Conservation (phyloP, 2,888 invertebrate species). For the Dynastes maya region DNA sequence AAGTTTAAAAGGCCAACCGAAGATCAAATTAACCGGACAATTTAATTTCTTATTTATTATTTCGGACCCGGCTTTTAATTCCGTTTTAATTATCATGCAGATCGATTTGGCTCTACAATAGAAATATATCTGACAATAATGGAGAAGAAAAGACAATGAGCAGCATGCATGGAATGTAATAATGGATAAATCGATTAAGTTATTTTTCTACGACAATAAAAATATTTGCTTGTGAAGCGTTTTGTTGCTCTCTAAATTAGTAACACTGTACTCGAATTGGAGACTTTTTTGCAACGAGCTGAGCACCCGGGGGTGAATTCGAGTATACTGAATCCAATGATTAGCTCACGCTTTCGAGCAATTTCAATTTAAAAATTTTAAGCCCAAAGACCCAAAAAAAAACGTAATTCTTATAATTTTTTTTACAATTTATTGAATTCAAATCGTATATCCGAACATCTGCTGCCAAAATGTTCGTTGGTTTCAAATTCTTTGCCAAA, state of each 20-base stretch:
- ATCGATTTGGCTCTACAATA: slow-evolving; percentile 27
- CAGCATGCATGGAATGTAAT: not conserved
- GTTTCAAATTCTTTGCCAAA: too few relatives aligned
- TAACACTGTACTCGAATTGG: too few relatives aligned
- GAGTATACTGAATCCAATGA: too few relatives aligned
- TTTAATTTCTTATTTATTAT: slow-evolving; percentile 51
- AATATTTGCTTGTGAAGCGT: not conserved
- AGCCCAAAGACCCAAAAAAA: too few relatives aligned
- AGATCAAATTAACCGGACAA: slow-evolving; percentile 51
- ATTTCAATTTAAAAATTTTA: too few relatives aligned
- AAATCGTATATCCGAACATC: too few relatives aligned
- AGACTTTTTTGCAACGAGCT: too few relatives aligned
- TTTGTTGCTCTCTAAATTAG: not conserved
- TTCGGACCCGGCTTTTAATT: slow-evolving; percentile 45
- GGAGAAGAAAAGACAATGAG: not conserved
- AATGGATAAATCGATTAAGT: slow-evolving; percentile 20
- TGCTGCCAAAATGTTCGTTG: too few relatives aligned
- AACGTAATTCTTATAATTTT: too few relatives aligned
- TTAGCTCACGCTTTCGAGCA: too few relatives aligned
- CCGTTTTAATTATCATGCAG: slow-evolving; percentile 47
- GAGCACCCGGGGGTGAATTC: too few relatives aligned
- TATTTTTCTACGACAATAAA: not conserved
- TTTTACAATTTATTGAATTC: too few relatives aligned
- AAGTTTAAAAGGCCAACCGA: slow-evolving; percentile 51
- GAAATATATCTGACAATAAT: slow-evolving; percentile 17